Conservation (phyloP, 2,888 invertebrate genomes). For the Pelosia muscerda region DNA sequence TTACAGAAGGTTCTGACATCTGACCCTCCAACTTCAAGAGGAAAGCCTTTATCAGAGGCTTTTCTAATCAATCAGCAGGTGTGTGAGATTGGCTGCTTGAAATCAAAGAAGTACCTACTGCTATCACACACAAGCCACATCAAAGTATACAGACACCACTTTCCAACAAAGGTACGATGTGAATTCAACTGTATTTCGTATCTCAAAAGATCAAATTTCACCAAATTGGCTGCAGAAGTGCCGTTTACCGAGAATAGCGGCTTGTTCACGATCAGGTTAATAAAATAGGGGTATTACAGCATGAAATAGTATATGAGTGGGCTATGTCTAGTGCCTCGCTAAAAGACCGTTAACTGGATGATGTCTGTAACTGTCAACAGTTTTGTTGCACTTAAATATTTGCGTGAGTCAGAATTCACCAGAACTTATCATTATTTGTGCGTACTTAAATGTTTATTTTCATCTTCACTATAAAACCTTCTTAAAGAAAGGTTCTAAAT, state of each 20-base stretch:
- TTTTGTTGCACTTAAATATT: neutral
- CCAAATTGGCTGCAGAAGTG: slow-evolving; percentile 48
- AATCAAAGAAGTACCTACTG: neutral
- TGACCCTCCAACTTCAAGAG: too few species aligned
- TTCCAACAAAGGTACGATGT: slow-evolving; percentile 1
- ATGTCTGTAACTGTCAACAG: neutral
- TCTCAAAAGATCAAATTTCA: slow-evolving; percentile 43
- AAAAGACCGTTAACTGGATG: slow-evolving; percentile 10
- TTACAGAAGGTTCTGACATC: neutral
- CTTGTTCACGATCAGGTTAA: slow-evolving; percentile 33
- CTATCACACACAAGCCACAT: neutral
- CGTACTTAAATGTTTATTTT: neutral
- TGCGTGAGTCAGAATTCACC: neutral
- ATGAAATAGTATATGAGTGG: slow-evolving; percentile 23
- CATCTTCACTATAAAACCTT: neutral
- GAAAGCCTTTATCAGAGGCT: neutral
- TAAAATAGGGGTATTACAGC: slow-evolving; percentile 56
- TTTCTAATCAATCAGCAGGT: neutral
- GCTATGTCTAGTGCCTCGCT: neutral
- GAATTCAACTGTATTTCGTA: slow-evolving; percentile 5
- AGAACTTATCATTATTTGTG: neutral
- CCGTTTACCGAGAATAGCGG: slow-evolving; percentile 46
- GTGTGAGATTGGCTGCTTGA: neutral
- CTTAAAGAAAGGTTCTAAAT: neutral
- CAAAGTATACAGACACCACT: neutral